Base-by-base conservation (phyloP, 1,140 invertebrate species). In the Hylyphantes graminicola region DNA sequence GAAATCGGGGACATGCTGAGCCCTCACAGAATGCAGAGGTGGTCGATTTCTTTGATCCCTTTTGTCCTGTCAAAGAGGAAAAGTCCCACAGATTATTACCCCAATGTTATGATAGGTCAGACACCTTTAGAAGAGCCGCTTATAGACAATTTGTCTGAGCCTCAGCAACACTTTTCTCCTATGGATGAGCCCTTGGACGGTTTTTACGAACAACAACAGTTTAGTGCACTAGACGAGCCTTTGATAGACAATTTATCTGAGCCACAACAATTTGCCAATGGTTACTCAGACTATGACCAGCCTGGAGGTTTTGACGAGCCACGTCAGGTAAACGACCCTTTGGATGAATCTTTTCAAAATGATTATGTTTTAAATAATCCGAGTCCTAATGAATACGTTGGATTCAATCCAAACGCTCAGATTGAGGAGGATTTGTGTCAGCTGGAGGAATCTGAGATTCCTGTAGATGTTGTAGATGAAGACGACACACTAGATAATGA, bases 41-140 rank as follows among this genome's bases (percentile, higher is more conserved):
- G 65, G 80, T 83, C 54, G 82, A 84, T 13, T 84, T 84, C 70
- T 84, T 84, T 70, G 82, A 84, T 61, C 82, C 82, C 6, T 84
- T 84, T 84, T 84, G 82, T 55, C 82, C 82, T n/a, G 82, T 84
- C 12, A 84, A 84, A 67, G 82, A 84, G 54, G 82, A 84, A n/a
- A 76, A 84, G 82, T 35, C 82, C 82, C 50, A 84, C 82, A 76
- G 82, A 84, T 76, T 82, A 82, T 65, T 84, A 84, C 48, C 82
- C 82, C 11, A 76, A 77, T 76, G 82, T 84, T 15, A 84, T 84
- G 82, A 61, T 84, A 84, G 82, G 74, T 19, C 82, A 84, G 35
- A 21, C 65, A 19, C 11, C 54, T 48, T n/a, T 83, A 21, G 72
- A 53, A 50, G 80, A 83, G 12, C 72, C 80, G 35, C 15, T 75